Base-by-base conservation (phyloP, 2,113 vertebrate genomes). In the Patagioenas fasciata region DNA sequence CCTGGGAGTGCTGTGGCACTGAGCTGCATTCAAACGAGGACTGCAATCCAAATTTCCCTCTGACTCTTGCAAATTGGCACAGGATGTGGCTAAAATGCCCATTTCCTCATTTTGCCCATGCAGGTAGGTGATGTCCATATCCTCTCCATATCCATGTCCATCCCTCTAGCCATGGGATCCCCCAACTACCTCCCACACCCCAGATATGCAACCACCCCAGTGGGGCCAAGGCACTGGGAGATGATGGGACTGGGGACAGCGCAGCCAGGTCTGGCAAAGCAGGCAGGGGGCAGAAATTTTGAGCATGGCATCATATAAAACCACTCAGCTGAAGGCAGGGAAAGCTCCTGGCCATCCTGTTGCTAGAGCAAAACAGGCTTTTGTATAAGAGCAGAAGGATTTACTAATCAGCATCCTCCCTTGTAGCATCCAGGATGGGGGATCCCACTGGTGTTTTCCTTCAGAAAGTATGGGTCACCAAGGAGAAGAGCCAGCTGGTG, bases 1-100 rank as follows among this genome's bases (percentile, higher is more conserved):
- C 28, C 89, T 61, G 93, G 91, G 91, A 87, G 61, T 18, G 89
- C 78, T 82, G 87, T 60, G 58, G 58, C 26, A 0, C 84, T 72
- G 87, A 85, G 71, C 87, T 5, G 79, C 87, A 75, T 85, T 50
- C 85, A 88, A 94, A 96, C 8, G 5, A 95, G 89, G 56, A 9
- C 53, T 77, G 70, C 54, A 72, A 89, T 13, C 80, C 1, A 0
- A 70, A n/a, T 57, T 89, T 81, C 44, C 72, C 72, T 78, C 60
- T 38, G 72, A 56, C 69, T 92, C 89, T 11, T 16, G 42, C 32
- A 57, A 31, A 79, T 40, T 29, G 71, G 29, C 34, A 26, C 51
- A 74, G 56, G 44, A 14, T 32, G 26, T 36, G 47, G 8, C 28
- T 61, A 44, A 64, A 72, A 66, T 6, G 0, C 34, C 47, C 4